These are phyloP conservation scores for Gopherus evgoodei DNA, from an alignment of 2,113 vertebrate genomes.

Conservation along the genomic window DNA sequence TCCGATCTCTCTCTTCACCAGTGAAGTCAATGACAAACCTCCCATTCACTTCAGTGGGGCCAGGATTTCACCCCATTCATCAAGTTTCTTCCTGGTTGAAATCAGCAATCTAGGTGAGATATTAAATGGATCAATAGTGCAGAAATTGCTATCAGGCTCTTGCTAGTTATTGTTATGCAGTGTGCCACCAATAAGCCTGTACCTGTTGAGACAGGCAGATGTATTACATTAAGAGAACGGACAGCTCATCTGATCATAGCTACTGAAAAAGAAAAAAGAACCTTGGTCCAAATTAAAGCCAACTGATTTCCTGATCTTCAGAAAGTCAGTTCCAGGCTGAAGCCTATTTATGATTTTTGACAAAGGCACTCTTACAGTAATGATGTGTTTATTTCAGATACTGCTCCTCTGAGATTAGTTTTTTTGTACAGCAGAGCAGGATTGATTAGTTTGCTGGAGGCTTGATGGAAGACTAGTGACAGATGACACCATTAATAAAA, in stretches of 20 bases:
- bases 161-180: background rate
- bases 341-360: background rate
- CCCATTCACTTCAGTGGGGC: background rate
- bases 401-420: constrained; percentile 20
- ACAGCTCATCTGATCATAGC: background rate
- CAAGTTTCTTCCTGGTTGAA: fast-evolving
- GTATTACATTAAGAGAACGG: background rate
- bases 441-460: constrained; percentile 41
- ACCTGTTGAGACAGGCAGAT: background rate
- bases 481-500: background rate
- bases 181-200: background rate
- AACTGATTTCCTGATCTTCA: background rate
- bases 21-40: background rate
- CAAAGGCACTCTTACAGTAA: constrained; percentile 2
- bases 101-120: background rate
- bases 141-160: background rate
- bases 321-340: constrained; percentile 40
- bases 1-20: background rate
- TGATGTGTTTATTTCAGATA: constrained; percentile 25
- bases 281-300: background rate
- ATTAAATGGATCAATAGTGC: background rate
- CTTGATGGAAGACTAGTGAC: background rate
- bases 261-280: constrained; percentile 19
- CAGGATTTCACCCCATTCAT: background rate
- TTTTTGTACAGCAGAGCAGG: constrained; percentile 11